phyloP scores from a whole-genome alignment of 2,888 invertebrate species.

The Bellardia pandia region DNA sequence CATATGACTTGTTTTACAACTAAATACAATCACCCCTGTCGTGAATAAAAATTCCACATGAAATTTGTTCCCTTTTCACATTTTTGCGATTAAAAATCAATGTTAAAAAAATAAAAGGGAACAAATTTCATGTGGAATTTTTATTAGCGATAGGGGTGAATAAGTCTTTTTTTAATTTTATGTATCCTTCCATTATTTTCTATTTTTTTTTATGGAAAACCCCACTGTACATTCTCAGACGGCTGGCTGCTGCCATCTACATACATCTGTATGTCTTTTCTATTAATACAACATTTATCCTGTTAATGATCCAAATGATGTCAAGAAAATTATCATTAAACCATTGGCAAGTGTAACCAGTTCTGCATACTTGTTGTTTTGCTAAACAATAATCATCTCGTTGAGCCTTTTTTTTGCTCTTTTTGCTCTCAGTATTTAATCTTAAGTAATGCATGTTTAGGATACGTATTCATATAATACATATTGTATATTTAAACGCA shows the following conservation, averaged over 20 bases:
- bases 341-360: constrained; percentile 32
- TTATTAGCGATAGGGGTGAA: too few relatives aligned
- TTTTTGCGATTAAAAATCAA: too few relatives aligned
- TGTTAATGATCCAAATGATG: constrained; percentile 53
- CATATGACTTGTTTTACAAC: too few relatives aligned
- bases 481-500: constrained; percentile 23
- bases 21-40: too few relatives aligned
- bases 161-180: too few relatives aligned
- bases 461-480: neutral
- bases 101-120: too few relatives aligned
- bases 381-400: constrained; percentile 25
- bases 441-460: constrained; percentile 38
- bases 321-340: constrained; percentile 52
- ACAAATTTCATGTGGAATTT: too few relatives aligned
- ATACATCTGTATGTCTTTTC: neutral
- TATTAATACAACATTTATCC: constrained; percentile 45
- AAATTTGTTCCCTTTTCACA: too few relatives aligned
- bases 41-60: too few relatives aligned
- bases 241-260: neutral
- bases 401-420: neutral
- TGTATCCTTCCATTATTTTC: too few relatives aligned
- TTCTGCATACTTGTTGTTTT: constrained; percentile 16
- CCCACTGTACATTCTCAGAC: neutral
- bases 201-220: neutral
- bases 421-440: constrained; percentile 14